phyloP scores from a whole-genome alignment of 2,113 vertebrate species.

The Psophia crepitans region DNA sequence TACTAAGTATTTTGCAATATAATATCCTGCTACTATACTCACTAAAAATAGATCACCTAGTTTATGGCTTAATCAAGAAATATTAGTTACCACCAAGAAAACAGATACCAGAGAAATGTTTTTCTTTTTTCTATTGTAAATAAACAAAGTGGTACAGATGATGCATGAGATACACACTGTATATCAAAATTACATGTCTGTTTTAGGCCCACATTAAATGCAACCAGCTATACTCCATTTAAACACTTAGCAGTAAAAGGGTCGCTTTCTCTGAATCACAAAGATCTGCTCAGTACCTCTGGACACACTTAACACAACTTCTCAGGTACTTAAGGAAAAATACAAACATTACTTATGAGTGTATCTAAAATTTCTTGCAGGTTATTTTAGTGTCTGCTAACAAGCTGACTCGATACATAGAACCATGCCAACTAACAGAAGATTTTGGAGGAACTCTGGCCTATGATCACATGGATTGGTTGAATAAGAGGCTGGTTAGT shows the following conservation, averaged over 20 bases:
- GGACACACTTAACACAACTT: background rate
- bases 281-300: background rate
- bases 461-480: conserved; percentile 98
- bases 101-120: background rate
- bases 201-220: background rate
- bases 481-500: conserved; percentile 95
- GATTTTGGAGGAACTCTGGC: conserved; percentile 95
- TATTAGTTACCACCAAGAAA: background rate
- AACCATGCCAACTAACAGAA: conserved; percentile 94
- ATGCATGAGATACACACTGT: background rate
- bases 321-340: background rate
- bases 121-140: background rate
- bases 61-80: background rate
- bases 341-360: background rate
- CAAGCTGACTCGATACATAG: conserved; percentile 96
- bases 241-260: background rate
- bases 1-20: background rate
- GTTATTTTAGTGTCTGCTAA: conserved; percentile 99
- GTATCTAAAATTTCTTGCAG: conserved; percentile 63
- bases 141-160: background rate
- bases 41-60: fast-evolving
- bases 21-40: background rate
- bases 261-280: background rate
- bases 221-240: background rate
- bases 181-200: background rate